phyloP scores from a whole-genome alignment of 2,797 vertebrate genomes.

The Parotocinclus haroldoi region DNA sequence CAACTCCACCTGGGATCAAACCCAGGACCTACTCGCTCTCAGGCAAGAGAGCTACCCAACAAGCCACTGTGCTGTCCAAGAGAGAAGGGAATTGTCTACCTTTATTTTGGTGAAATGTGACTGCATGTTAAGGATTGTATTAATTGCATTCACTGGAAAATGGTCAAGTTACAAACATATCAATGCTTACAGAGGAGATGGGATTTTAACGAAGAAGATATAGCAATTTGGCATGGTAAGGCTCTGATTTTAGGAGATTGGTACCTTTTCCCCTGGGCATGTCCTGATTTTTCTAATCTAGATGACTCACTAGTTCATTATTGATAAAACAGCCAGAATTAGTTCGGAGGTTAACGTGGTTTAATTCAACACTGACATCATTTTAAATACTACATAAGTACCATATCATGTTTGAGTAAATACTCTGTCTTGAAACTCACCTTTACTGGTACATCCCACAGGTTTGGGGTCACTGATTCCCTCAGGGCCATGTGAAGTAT shows the following conservation, averaged over 20 bases:
- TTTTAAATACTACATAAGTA: too few species aligned
- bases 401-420: constrained; percentile 8
- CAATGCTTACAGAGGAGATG: neutral
- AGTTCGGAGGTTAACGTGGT: neutral
- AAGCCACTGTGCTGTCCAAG: too few species aligned
- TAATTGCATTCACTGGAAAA: neutral
- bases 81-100: constrained; percentile 16
- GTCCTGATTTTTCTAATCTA: neutral
- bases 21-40: too few species aligned
- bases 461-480: constrained; percentile 33
- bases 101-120: constrained; percentile 29
- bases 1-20: too few species aligned
- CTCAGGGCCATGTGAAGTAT: constrained; percentile 44
- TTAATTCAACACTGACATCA: constrained; percentile 16
- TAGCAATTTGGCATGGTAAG: neutral
- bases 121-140: constrained; percentile 7
- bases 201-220: constrained; percentile 6
- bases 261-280: neutral
- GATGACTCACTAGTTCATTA: neutral
- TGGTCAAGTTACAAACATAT: constrained; percentile 5
- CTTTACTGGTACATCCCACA: constrained; percentile 39
- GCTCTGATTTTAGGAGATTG: neutral
- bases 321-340: constrained; percentile 6
- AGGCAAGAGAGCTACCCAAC: too few species aligned
- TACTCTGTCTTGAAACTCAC: too few species aligned